Evolutionary conservation across 1,140 invertebrate species (phyloP), one percentile per base, ranked within the genome.

Genomic region (Magallana ariakensis): DNA sequence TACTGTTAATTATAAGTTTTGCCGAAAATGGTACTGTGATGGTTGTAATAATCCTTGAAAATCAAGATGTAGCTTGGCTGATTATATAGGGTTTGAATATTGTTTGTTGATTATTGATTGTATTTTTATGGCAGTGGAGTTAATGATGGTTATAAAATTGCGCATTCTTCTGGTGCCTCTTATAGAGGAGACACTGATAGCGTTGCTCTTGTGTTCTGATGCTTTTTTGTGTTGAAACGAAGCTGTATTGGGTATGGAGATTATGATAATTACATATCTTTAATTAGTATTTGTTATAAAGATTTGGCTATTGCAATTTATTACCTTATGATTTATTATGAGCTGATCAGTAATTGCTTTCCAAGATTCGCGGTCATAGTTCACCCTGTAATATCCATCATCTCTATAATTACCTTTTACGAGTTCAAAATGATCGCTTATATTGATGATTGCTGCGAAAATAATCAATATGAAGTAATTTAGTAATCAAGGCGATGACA

Each of bases 371-470:
- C 96, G 95, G 56, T 97, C 97, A 93, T 98, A 98, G 86, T 97
- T 96, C 0, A 98, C 97, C 26, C 98, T 95, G 93, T 98, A 98
- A 92, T 98, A 98, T 1, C 98, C 97, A 22, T 96, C 96, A 93
- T 97, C 97, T 91, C 97, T 97, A n/a, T 97, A 95, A 94, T 98
- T 98, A 33, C 97, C 96, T 94, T 98, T 98, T 75, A 98, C 96
- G 96, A 97, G 98, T 46, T 75, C 85, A 8, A 66, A 86, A 82
- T 56, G 26, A 16, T 16, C 13, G 33, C 16, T 22, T 19, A 85
- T 16, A n/a, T 33, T 57, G 60, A 90, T 84, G 19, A 13, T 80
- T 58, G 56, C 85, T 86, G 58, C 26, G 6, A 62, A 82, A 82
- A 86, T 46, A 46, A 46, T 46, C 33, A 46, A 46, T 46, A 5